Percentiles rank a stretch among this genome's conserved stretches.
These are phyloP conservation scores for Halichondria panicea DNA, from an alignment of 37 sponge, comb jelly and placozoan species.

Conservation along the genomic window DNA sequence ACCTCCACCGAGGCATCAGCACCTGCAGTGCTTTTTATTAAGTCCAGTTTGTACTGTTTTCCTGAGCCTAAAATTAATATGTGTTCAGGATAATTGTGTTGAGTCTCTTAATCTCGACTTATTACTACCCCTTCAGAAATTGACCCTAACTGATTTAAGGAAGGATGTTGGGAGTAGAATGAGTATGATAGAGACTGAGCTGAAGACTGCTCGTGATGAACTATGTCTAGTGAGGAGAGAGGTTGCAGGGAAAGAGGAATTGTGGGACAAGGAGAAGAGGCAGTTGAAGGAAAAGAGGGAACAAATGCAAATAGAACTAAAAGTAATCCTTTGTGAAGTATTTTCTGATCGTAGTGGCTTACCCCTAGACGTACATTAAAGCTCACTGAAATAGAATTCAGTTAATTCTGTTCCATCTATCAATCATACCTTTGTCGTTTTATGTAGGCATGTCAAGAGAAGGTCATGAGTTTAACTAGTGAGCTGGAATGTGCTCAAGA, in stretches of 20 bases:
- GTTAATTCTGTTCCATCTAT: background rate
- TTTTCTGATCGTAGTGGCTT: no score
- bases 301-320: background rate
- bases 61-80: no score
- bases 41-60: no score
- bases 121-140: no score
- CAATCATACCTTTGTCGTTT: background rate
- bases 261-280: background rate
- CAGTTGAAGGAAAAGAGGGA: constrained; percentile 2
- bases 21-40: no score
- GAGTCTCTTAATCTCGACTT: no score
- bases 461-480: background rate
- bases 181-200: constrained; percentile 4
- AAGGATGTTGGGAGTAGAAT: constrained; percentile 5
- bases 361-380: no score
- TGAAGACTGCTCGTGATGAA: background rate
- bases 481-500: constrained; percentile 1
- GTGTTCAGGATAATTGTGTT: no score
- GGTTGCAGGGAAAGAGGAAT: background rate
- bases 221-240: background rate
- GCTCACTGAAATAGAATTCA: no score
- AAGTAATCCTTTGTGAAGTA: no score
- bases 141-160: background rate
- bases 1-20: no score
- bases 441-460: constrained; percentile 14